phyloP scores from a whole-genome alignment of 2,888 invertebrate species.

The Unio delphinus region DNA sequence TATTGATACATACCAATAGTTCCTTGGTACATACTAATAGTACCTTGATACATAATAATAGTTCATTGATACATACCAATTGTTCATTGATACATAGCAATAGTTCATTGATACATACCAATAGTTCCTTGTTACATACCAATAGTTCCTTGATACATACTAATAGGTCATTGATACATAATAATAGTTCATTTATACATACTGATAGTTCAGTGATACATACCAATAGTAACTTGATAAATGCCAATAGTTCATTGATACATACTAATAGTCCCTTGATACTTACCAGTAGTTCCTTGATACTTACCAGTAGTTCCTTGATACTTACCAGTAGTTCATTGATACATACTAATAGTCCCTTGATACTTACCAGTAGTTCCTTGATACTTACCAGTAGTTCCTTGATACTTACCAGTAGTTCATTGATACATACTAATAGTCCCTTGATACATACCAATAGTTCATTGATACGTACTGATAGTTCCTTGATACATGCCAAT shows the following conservation, averaged over 20 bases:
- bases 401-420: background rate
- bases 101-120: too few species aligned
- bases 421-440: background rate
- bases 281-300: background rate
- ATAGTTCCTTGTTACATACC: background rate
- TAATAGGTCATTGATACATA: background rate
- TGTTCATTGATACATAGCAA: background rate
- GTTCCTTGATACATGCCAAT: background rate
- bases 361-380: too few species aligned
- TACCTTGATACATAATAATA: background rate
- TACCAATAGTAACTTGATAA: too few species aligned
- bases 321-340: background rate
- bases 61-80: background rate
- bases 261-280: background rate
- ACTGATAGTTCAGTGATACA: background rate
- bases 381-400: background rate
- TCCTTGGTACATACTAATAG: background rate
- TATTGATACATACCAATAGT: background rate
- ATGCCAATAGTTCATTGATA: background rate
- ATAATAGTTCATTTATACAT: background rate
- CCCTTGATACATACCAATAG: background rate
- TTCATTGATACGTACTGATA: too few species aligned
- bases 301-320: background rate
- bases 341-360: too few species aligned
- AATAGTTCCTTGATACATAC: background rate